phyloP scores from a whole-genome alignment of 1,140 invertebrate genomes.

The Drosophila ironensis region DNA sequence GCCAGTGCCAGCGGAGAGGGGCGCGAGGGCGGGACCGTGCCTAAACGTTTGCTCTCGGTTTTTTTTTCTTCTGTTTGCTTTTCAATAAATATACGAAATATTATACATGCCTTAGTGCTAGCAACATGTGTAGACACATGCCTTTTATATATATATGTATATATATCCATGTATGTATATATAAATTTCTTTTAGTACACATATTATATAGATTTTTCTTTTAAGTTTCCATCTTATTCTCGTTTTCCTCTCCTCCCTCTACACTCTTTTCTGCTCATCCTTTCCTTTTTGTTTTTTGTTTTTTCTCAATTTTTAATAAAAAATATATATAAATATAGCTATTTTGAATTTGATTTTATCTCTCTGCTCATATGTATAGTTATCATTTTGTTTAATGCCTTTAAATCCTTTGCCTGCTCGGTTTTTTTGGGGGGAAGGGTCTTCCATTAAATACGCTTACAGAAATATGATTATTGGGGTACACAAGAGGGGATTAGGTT shows the following conservation, averaged over 20 bases:
- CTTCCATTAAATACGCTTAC: slow-evolving; percentile 42
- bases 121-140: slow-evolving; percentile 66
- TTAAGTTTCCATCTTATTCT: slow-evolving; percentile 31
- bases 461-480: slow-evolving; percentile 38
- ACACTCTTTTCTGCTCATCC: slow-evolving; percentile 21
- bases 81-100: slow-evolving; percentile 62
- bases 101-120: slow-evolving; percentile 74
- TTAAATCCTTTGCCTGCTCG: slow-evolving; percentile 63
- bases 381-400: slow-evolving; percentile 52
- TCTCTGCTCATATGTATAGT: slow-evolving; percentile 78
- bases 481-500: slow-evolving; percentile 30
- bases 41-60: slow-evolving; percentile 21
- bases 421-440: too few relatives aligned
- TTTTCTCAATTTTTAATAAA: slow-evolving; percentile 59
- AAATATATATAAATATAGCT: slow-evolving; percentile 78
- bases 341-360: slow-evolving; percentile 78
- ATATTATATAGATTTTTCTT: slow-evolving; percentile 55
- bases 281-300: slow-evolving; percentile 19
- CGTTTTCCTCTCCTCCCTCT: slow-evolving; percentile 4
- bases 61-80: not conserved
- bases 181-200: slow-evolving; percentile 66
- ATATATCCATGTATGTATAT: slow-evolving; percentile 62
- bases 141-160: slow-evolving; percentile 56
- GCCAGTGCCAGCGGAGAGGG: slow-evolving; percentile 2
- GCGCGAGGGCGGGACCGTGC: slow-evolving; percentile 23